Evolutionary conservation across 2,888 invertebrate genomes (phyloP), one percentile per base, ranked within the genome.

Genomic region (Apamea sordens): DNA sequence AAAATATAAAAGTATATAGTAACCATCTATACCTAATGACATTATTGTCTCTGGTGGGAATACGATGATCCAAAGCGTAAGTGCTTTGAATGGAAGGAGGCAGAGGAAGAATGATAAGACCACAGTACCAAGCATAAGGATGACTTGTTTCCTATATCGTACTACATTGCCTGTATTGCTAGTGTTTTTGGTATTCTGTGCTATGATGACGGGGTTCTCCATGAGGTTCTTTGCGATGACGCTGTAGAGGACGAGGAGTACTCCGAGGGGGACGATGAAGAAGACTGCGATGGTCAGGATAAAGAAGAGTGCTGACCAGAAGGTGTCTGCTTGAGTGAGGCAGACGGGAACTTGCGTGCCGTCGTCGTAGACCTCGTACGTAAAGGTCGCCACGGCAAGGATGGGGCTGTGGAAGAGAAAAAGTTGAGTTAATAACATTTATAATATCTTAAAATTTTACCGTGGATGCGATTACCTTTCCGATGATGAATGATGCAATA

Each of bases 61-160:
- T 80, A 98, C 97, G 77, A 99, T 98, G 80, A 99, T 98, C 98
- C 98, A 99, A 69, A 99, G 95, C 0, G 98, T 99, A 68, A 99
- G 97, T 4, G 99, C 98, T 85, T 99, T 98, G 94, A 99, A 99
- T 0, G 99, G 99, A 81, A 99, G 95, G 67, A 99, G 97, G 92
- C 99, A 99, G 75, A 99, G 95, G 94, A 99, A 99, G 95, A 99
- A 99, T 73, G 98, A 98, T 50, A 99, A 93, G 0, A 99, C 99
- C 0, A 99, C 99, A 0, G 99, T 98, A 13, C 98, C 98, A 56
- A 99, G 95, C 99, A 99, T 99, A 75, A 98, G 96, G 64, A 99
- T 98, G 47, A 99, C 98, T 96, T 98, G 98, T 90, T 98, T 98
- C 76, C 98, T 97, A 92, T 98, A 98, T 89, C 98, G 97, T 8